phyloP scores from a whole-genome alignment of 2,797 vertebrate species.

The Taeniopygia guttata region DNA sequence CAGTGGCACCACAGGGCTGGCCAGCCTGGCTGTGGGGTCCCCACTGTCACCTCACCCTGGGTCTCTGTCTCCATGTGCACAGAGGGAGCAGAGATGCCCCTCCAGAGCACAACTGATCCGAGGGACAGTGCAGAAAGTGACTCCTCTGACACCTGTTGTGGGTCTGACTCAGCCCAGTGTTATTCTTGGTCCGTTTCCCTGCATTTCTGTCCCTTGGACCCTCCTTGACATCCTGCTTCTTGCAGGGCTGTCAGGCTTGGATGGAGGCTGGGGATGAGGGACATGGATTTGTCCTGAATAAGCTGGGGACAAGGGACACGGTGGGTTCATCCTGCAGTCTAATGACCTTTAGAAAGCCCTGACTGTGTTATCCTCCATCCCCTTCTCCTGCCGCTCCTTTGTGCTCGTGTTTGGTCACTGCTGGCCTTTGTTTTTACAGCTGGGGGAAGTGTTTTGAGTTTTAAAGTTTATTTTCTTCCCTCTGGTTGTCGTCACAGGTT shows the following conservation, averaged over 20 bases:
- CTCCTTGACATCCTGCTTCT: neutral
- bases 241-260: neutral
- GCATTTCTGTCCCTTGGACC: neutral
- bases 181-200: neutral
- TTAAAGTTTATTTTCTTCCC: conserved; percentile 58
- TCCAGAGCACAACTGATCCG: rapidly evolving
- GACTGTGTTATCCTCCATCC: neutral
- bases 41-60: rapidly evolving
- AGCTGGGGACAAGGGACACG: neutral
- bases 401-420: conserved; percentile 47
- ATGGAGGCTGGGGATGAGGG: neutral
- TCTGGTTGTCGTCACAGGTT: conserved; percentile 59
- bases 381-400: conserved; percentile 26
- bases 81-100: neutral
- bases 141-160: neutral
- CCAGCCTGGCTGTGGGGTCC: rapidly evolving
- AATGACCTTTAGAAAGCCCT: neutral
- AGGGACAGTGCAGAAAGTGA: neutral
- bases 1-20: neutral
- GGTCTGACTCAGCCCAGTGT: neutral
- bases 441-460: conserved; percentile 66
- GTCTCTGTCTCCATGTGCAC: neutral
- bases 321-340: neutral
- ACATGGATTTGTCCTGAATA: neutral
- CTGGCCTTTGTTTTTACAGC: conserved; percentile 68